Evolutionary conservation across 2,888 invertebrate species (phyloP), one percentile per base, ranked within the genome.

Genomic region (Stegophylla sp.): DNA sequence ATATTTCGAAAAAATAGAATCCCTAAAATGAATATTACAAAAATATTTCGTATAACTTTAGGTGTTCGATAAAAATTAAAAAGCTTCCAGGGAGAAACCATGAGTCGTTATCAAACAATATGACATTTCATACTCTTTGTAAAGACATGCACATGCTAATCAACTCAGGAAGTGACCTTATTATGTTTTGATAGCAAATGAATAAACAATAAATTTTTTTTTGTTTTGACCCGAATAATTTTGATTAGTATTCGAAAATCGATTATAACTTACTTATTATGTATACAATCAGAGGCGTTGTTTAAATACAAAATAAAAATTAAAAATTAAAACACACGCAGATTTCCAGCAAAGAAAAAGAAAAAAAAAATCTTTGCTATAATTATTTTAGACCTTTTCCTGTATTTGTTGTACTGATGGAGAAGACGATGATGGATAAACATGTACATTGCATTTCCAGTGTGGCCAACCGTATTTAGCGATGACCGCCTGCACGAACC

Each of bases 401-500:
- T n/a, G n/a, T n/a, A n/a, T n/a, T n/a, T n/a, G n/a, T n/a, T n/a
- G n/a, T n/a, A n/a, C n/a, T n/a, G 7, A 0, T 20, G 67, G 48
- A 17, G n/a, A 3, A 28, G 15, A 13, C 67, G 17, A 1, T n/a
- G 61, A 59, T 51, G 15, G 3, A 7, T 64, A 64, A 41, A 64
- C 13, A 64, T 3, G 41, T 15, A 0, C 15, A 41, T 17, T 41
- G 12, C 79, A n/a, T n/a, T 34, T 34, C 34, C 34, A 79, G 79
- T 79, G 69, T 79, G 34, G 41, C 79, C 79, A 79, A 79, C 69
- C 43, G 34, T 17, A 23, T 20, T 9, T 5, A 48, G 15, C 61
- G 34, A 26, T n/a, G 12, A 71, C 77, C 34, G 26, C 53, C 66
- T 28, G 56, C 53, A 43, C n/a, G 48, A 56, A 79, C 79, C 69